Percentiles rank a stretch among this genome's conserved stretches.
These are phyloP conservation scores for Drosophila paracracens DNA, from an alignment of 2,888 invertebrate genomes.

Conservation along the genomic window DNA sequence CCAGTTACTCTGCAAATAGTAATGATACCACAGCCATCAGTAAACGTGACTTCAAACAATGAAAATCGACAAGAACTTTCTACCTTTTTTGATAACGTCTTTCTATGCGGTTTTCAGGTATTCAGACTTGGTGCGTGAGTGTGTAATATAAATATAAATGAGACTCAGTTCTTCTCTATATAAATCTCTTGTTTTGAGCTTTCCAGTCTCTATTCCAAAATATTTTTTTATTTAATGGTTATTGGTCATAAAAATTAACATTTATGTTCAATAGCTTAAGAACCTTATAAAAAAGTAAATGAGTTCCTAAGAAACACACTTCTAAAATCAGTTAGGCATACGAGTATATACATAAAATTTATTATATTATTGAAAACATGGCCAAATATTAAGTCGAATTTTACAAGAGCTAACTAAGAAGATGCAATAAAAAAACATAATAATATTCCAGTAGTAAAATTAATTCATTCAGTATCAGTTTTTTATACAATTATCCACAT, in stretches of 20 bases:
- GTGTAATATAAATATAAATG: neutral
- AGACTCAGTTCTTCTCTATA: neutral
- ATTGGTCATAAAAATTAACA: slow-evolving; percentile 1
- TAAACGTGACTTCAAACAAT: neutral
- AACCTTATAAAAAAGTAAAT: slow-evolving; percentile 1
- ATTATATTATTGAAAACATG: neutral
- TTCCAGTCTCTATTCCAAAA: neutral
- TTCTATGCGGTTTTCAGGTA: neutral
- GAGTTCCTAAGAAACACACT: neutral
- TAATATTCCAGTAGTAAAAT: neutral
- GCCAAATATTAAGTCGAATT: neutral
- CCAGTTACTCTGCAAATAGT: neutral
- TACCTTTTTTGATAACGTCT: neutral
- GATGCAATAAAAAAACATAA: neutral
- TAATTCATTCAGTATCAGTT: neutral
- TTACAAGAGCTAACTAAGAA: neutral
- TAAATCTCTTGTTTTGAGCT: neutral
- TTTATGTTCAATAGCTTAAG: neutral
- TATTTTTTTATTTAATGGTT: slow-evolving; percentile 1
- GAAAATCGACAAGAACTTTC: neutral
- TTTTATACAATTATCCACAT: neutral
- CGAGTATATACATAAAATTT: neutral
- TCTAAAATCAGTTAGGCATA: slow-evolving; percentile 8
- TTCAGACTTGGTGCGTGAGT: neutral
- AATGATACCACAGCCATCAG: neutral